phyloP scores from a whole-genome alignment of 2,113 vertebrate genomes.

The Poecile atricapillus region DNA sequence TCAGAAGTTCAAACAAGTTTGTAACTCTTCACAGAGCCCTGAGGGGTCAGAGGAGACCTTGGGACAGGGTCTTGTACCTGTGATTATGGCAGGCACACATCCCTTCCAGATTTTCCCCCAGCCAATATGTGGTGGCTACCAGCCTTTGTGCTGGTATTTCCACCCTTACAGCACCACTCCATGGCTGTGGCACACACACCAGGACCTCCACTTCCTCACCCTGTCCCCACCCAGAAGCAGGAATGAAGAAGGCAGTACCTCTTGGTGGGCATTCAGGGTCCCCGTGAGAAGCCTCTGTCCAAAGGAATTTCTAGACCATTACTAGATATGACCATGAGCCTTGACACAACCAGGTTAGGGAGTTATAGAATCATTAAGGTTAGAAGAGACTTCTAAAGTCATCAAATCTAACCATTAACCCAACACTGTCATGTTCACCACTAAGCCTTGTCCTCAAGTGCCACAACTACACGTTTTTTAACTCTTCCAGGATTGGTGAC shows the following conservation, averaged over 20 bases:
- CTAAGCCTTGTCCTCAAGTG: not conserved
- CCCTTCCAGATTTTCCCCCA: not conserved
- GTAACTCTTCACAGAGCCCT: not conserved
- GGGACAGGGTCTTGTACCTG: not conserved
- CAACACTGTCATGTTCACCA: not conserved
- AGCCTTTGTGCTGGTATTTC: rapidly evolving
- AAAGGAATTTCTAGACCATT: not conserved
- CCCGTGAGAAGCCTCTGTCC: not conserved
- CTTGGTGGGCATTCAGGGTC: not conserved
- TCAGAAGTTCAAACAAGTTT: not conserved
- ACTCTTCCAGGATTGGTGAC: not conserved
- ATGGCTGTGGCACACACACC: not conserved
- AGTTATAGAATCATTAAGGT: not conserved
- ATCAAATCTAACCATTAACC: not conserved
- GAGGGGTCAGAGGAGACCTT: not conserved
- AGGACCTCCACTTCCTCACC: not conserved
- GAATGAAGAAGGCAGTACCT: not conserved
- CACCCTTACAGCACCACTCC: not conserved
- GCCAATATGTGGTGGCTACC: no score
- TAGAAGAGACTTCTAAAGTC: not conserved
- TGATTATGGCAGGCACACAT: not conserved
- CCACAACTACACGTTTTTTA: not conserved
- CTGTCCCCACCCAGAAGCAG: not conserved
- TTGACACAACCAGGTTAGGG: not conserved
- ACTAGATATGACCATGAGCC: not conserved